Conservation (phyloP, 2,113 vertebrate genomes). For the Mesitornis unicolor region DNA sequence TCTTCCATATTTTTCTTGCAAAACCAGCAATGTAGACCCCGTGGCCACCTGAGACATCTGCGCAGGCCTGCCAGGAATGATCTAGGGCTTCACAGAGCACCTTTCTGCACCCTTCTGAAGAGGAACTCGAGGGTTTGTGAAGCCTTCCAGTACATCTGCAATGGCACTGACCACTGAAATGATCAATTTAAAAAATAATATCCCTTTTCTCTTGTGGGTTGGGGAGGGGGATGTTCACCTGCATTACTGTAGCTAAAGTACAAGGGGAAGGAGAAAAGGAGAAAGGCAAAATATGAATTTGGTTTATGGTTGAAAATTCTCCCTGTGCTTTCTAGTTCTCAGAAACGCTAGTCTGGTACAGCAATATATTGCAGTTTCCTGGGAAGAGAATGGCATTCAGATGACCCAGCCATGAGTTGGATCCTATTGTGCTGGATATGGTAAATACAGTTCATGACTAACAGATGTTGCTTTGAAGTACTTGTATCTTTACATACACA, state of each 20-base stretch:
- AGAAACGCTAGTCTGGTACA: not conserved
- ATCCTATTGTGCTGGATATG: slow-evolving; percentile 10
- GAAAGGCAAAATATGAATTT: not conserved
- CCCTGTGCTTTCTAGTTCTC: not conserved
- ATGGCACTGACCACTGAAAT: not conserved
- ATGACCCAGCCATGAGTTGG: not conserved
- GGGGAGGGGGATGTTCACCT: not conserved
- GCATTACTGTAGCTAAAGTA: not conserved
- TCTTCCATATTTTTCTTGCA: not conserved
- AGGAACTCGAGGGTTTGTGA: not conserved
- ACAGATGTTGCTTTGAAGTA: slow-evolving; percentile 41
- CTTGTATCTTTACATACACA: slow-evolving; percentile 18
- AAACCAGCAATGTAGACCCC: not conserved
- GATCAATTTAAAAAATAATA: not conserved
- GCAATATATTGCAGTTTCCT: not conserved
- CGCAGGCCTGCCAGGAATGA: not conserved
- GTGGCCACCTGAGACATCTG: not conserved
- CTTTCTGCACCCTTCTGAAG: not conserved
- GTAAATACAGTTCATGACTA: slow-evolving; percentile 31
- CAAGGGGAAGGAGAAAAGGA: not conserved
- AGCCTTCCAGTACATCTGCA: not conserved
- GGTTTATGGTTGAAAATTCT: not conserved
- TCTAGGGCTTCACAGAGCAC: not conserved
- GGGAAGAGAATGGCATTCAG: not conserved
- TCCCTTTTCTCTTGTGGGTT: not conserved